phyloP scores from a whole-genome alignment of 2,888 invertebrate genomes.

The Mimas tiliae region DNA sequence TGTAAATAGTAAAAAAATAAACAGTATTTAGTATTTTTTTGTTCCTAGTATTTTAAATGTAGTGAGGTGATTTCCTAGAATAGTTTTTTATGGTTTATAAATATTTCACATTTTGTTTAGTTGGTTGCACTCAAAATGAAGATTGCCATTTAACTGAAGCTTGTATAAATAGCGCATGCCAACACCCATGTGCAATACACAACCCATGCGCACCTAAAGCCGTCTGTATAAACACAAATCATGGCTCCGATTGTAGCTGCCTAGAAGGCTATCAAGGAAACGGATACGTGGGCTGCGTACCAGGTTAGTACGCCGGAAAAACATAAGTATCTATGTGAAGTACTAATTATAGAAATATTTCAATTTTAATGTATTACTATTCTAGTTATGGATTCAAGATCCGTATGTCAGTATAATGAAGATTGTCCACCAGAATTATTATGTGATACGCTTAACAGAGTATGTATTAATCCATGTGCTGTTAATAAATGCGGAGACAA shows the following conservation, averaged over 20 bases:
- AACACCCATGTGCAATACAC: slow-evolving; percentile 93
- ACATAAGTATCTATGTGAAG: slow-evolving; percentile 21
- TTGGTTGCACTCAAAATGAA: slow-evolving; percentile 93
- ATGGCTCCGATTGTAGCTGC: slow-evolving; percentile 94
- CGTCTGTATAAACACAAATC: slow-evolving; percentile 94
- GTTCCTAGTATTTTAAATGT: neutral
- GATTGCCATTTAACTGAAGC: slow-evolving; percentile 94
- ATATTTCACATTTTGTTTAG: slow-evolving; percentile 83
- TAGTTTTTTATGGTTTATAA: slow-evolving; percentile 32
- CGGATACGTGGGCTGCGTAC: slow-evolving; percentile 91
- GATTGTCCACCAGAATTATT: slow-evolving; percentile 94
- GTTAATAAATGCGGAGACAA: slow-evolving; percentile 92
- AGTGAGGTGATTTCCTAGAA: neutral
- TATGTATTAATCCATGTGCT: slow-evolving; percentile 92
- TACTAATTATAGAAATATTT: neutral
- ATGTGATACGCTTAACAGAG: slow-evolving; percentile 93
- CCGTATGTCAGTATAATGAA: slow-evolving; percentile 94
- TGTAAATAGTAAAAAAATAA: neutral
- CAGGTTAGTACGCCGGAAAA: slow-evolving; percentile 83
- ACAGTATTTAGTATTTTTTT: slow-evolving; percentile 8
- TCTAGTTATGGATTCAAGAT: slow-evolving; percentile 66
- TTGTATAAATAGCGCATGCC: slow-evolving; percentile 93
- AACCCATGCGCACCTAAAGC: slow-evolving; percentile 94
- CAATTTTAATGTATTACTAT: slow-evolving; percentile 33
- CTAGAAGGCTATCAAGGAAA: slow-evolving; percentile 94